Evolutionary conservation across 23 tunicate species (phyloP), one percentile per base, ranked within the genome.

Genomic region (Halocynthia roretzi): DNA sequence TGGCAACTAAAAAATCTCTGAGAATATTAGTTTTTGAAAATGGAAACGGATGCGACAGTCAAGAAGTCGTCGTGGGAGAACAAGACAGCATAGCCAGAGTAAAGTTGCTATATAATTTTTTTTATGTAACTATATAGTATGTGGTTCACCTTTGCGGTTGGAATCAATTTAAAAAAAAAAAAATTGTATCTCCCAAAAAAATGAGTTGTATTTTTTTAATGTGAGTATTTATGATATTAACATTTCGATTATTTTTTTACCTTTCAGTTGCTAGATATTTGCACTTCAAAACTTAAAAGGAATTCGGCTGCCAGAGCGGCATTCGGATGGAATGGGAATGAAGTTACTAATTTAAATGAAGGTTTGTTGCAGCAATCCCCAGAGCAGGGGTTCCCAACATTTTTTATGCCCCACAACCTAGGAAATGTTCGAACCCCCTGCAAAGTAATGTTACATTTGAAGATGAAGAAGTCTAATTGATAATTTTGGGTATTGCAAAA

Each of bases 31-130:
- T 80, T 8, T 89, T 84, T 65, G 52, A 17, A 7, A 89, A 89
- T 44, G 96, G 96, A 51, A 56, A 84, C 18, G 82, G 89, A 50
- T 20, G 77, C 21, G 85, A 89, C 53, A 67, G 89, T 19, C 89
- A 89, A n/a, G 96, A 89, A 70, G 85, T 89, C 0, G 70, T 75
- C 78, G 55, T 17, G 22, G 18, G 21, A 19, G 64, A n/a, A 60
- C 64, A 60, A 31, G 44, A 8, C 48, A 21, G 2, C 85, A 71
- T 56, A 31, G 67, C 64, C 4, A 60, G 44, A 31, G 44, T 31
- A 31, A n/a, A 31, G 1, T 31, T 31, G 2, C 4, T 60, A 60
- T n/a, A 60, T 15, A 60, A 60, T 60, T n/a, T 60, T 60, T 60
- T 18, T 60, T 60, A 18, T 4, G 2, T 15, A 60, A 60, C 44